Base-by-base conservation (phyloP, 2,113 vertebrate species). In the Herpailurus yagouaroundi region DNA sequence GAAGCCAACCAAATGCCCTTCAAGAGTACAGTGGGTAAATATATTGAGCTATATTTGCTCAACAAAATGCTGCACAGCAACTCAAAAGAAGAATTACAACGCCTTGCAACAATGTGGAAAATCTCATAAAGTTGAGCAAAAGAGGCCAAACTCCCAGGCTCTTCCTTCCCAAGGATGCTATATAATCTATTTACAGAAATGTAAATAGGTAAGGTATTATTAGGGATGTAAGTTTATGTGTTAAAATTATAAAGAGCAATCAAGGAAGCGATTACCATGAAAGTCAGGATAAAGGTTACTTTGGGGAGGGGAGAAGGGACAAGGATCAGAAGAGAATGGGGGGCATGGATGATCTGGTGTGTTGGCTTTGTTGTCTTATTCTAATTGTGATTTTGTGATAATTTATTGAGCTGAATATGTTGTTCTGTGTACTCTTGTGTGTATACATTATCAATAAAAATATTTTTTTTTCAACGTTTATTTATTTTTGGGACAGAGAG, bases 381-480 rank as follows among this genome's bases (percentile, higher is more conserved):
- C 16, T 93, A 41, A 18, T 86, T 85, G 81, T 64, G 84, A 84
- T 48, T 80, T 95, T 74, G 63, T 84, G 36, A n/a, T 90, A 80
- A 38, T 89, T 66, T 45, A 71, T 66, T 80, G 63, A 66, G 21
- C 36, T 81, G 14, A 60, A 88, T n/a, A 64, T 80, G 66, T 79
- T 57, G 31, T 89, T 88, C 55, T 76, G 4, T 79, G 11, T n/a
- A 80, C 11, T 89, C 89, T 80, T 84, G 36, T 57, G 31, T 80
- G 15, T 45, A 66, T 36, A 57, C 29, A 1, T 81, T 50, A 77
- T 84, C n/a, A 85, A 80, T 82, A 92, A 74, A 91, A 95, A 77
- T 41, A n/a, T 79, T 92, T 71, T 21, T 16, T 23, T n/a, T n/a
- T n/a, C n/a, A n/a, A n/a, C n/a, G n/a, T n/a, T n/a, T n/a, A n/a